Evolutionary conservation across 1,140 invertebrate genomes (phyloP).

Genomic region (Reticulitermes speratus): DNA sequence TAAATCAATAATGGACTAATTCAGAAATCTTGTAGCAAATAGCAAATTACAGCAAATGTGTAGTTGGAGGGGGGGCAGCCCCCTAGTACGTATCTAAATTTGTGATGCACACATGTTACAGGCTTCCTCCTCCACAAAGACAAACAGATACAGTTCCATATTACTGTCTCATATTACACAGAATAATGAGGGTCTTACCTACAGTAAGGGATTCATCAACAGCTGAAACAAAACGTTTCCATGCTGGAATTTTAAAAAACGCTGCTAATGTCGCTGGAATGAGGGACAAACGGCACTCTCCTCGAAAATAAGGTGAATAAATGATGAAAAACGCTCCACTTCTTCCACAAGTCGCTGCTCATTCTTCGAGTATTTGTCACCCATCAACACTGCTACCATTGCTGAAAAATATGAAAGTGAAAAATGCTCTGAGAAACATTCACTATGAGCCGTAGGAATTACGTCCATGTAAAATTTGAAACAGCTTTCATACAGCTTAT

Average conservation of each 20-base stretch:
- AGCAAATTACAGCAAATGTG: no score
- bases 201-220: slow-evolving; percentile 60
- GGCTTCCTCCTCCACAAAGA: no score
- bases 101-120: no score
- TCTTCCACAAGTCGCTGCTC: slow-evolving; percentile 45
- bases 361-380: slow-evolving; percentile 49
- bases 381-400: slow-evolving; percentile 68
- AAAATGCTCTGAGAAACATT: neutral
- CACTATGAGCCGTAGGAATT: no score
- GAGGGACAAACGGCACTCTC: slow-evolving; percentile 67
- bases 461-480: no score
- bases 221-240: slow-evolving; percentile 69
- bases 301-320: slow-evolving; percentile 71
- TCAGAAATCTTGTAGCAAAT: no score
- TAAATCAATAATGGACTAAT: no score
- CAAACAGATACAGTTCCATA: no score
- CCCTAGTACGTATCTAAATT: no score
- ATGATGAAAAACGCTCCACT: slow-evolving; percentile 57
- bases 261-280: slow-evolving; percentile 66
- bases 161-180: no score
- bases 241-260: slow-evolving; percentile 60
- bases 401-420: slow-evolving; percentile 50
- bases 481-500: no score
- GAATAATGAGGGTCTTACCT: neutral
- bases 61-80: no score